Conservation (phyloP, 1,140 invertebrate species). For the Pseudoatta argentina region DNA sequence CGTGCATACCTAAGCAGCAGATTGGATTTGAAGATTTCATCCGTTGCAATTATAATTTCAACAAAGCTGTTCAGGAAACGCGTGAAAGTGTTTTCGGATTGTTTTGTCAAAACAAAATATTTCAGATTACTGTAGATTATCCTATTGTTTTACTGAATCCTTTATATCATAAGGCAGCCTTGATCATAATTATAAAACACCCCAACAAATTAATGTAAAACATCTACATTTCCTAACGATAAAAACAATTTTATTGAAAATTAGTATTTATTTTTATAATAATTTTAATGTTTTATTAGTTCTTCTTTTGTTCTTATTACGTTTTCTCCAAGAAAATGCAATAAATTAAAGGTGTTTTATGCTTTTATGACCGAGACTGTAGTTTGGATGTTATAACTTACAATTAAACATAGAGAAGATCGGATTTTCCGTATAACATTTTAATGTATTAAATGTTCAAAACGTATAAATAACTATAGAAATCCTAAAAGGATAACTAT, state of each 20-base stretch:
- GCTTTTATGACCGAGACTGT: not conserved
- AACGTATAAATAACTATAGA: not conserved
- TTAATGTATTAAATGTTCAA: not conserved
- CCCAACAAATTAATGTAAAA: too few relatives aligned
- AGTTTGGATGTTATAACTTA: not conserved
- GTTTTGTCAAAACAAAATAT: not conserved
- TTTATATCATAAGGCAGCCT: too few relatives aligned
- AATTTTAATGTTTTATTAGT: too few relatives aligned
- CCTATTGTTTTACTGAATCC: not conserved
- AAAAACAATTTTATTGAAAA: too few relatives aligned
- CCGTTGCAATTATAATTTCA: slow-evolving; percentile 47
- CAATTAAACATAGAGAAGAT: not conserved
- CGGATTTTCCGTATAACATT: not conserved
- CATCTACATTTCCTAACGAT: too few relatives aligned
- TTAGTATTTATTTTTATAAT: too few relatives aligned
- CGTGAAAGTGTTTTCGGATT: not conserved
- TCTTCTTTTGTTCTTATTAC: too few relatives aligned
- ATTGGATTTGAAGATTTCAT: slow-evolving; percentile 60
- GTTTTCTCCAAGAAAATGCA: too few relatives aligned
- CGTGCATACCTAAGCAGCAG: slow-evolving; percentile 48
- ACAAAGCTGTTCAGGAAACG: not conserved
- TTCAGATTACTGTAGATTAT: not conserved
- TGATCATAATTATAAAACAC: too few relatives aligned
- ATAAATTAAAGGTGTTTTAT: too few relatives aligned
- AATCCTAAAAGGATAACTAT: not conserved